Evolutionary conservation across 1,140 invertebrate species (phyloP).

Genomic region (Meloidogyne hapla): DNA sequence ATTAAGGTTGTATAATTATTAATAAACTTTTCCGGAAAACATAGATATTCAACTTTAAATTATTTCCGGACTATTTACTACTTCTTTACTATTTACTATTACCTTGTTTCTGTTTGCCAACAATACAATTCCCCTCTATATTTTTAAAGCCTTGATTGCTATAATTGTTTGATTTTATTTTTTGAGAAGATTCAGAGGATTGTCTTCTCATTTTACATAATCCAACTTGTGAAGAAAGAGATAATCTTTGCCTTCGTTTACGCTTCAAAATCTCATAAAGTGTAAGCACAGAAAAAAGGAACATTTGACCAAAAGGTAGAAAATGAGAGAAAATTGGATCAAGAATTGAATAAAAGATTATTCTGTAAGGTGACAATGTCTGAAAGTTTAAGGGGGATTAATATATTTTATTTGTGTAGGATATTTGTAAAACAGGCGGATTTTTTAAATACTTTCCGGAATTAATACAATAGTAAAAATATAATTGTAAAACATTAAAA

Average conservation of each 20-base stretch:
- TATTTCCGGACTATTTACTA: background rate
- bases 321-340: slow-evolving; percentile 59
- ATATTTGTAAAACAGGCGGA: background rate
- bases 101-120: slow-evolving; percentile 30
- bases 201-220: background rate
- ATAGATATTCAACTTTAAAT: background rate
- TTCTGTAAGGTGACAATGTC: slow-evolving; percentile 59
- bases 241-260: slow-evolving; percentile 19
- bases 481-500: too few species aligned
- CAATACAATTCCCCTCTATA: background rate
- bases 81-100: background rate
- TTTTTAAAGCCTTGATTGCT: background rate
- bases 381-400: slow-evolving; percentile 24
- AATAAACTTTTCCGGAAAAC: background rate
- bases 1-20: background rate
- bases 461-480: too few species aligned
- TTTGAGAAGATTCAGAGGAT: background rate
- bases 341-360: slow-evolving; percentile 59
- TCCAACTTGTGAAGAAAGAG: background rate
- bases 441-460: background rate
- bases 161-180: background rate
- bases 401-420: background rate
- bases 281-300: slow-evolving; percentile 57
- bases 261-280: slow-evolving; percentile 59
- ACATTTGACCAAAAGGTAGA: slow-evolving; percentile 62